phyloP scores from a whole-genome alignment of 1,140 invertebrate species.

The Triops cancriformis region DNA sequence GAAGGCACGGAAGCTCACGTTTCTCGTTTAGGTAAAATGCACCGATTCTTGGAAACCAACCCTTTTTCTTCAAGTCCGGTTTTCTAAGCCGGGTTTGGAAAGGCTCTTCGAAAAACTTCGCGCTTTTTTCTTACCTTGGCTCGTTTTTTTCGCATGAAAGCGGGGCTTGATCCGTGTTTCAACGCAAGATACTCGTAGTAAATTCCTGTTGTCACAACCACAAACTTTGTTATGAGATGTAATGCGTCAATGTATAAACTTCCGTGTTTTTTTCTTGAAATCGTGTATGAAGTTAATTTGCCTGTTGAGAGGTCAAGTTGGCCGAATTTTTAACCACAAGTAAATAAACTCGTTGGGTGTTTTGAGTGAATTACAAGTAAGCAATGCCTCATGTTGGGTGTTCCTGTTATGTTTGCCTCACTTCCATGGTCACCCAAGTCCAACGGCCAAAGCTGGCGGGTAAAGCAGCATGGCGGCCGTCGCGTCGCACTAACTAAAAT shows the following conservation, averaged over 20 bases:
- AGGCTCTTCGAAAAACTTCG: neutral
- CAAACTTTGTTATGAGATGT: too few relatives aligned
- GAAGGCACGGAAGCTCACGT: neutral
- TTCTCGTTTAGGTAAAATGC: neutral
- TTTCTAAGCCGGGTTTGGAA: neutral
- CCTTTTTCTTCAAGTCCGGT: neutral
- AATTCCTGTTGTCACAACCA: too few relatives aligned
- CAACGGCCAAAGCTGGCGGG: conserved; percentile 7
- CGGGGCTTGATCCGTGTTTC: too few relatives aligned
- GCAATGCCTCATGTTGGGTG: conserved; percentile 8
- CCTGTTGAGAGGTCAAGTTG: neutral
- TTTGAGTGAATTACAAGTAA: neutral
- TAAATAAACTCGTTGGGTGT: neutral
- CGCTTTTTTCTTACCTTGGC: neutral
- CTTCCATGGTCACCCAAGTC: conserved; percentile 12
- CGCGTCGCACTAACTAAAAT: conserved; percentile 6
- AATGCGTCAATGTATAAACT: too few relatives aligned
- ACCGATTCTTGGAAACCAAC: neutral
- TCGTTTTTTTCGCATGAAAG: neutral
- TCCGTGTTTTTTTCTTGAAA: too few relatives aligned
- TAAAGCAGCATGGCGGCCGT: conserved; percentile 12
- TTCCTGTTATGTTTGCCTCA: conserved; percentile 10
- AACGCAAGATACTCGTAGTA: too few relatives aligned
- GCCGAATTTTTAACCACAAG: neutral
- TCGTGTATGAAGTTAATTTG: too few relatives aligned